Percentiles rank a stretch among this genome's conserved stretches.
phyloP scores from a whole-genome alignment of 2,797 vertebrate species.

The Tragopan temminckii region DNA sequence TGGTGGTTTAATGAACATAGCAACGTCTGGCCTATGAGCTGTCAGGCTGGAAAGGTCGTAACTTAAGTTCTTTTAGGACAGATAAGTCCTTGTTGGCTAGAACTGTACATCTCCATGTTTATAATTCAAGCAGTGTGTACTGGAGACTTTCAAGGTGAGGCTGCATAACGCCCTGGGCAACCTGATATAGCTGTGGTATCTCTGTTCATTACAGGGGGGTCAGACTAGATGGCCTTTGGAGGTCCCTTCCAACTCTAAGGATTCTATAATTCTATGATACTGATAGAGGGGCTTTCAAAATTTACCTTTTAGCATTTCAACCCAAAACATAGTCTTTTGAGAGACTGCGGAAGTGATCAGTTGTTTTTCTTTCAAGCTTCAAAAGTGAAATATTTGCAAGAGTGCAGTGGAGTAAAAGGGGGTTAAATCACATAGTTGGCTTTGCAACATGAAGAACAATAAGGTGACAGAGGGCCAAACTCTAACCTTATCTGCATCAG shows the following conservation, averaged over 20 bases:
- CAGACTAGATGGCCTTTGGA: too few species aligned
- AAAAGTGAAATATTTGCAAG: accelerated
- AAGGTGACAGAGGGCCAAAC: not conserved
- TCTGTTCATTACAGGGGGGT: too few species aligned
- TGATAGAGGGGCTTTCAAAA: not conserved
- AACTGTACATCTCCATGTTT: not conserved
- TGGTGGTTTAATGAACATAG: not conserved
- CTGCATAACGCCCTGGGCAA: too few species aligned
- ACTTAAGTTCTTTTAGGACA: not conserved
- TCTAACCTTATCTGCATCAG: slow-evolving; percentile 25
- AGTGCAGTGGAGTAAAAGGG: not conserved
- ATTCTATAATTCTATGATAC: too few species aligned
- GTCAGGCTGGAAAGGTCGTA: not conserved
- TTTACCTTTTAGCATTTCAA: not conserved
- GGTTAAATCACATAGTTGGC: slow-evolving; percentile 22
- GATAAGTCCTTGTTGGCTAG: not conserved
- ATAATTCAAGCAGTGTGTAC: accelerated
- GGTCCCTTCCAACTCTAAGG: too few species aligned
- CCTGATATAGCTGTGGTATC: too few species aligned
- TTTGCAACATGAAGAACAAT: not conserved
- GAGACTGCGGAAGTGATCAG: not conserved
- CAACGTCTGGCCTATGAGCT: not conserved
- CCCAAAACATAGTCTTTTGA: not conserved
- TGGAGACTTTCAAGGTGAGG: too few species aligned
- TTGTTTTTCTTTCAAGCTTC: not conserved